phyloP scores from a whole-genome alignment of 2,888 invertebrate genomes.

The Ophioninae sp. region DNA sequence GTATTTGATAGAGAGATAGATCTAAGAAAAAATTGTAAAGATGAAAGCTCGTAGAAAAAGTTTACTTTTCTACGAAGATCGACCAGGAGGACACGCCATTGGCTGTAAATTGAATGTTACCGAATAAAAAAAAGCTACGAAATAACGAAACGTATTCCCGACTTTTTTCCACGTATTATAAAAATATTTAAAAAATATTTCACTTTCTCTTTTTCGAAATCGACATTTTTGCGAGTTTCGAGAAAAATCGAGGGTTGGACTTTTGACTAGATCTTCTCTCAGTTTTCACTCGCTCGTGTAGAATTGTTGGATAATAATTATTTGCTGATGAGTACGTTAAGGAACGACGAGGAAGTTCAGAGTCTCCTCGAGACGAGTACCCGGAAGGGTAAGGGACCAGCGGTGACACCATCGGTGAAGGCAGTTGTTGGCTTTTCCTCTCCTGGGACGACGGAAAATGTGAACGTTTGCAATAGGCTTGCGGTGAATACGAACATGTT shows the following conservation, averaged over 20 bases:
- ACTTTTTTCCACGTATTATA: no score
- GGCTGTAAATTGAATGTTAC: conserved; percentile 49
- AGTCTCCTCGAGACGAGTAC: conserved; percentile 84
- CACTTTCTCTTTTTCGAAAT: no score
- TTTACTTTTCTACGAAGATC: conserved; percentile 54
- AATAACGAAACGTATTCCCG: not conserved
- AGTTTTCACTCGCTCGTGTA: no score
- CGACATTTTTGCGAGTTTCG: no score
- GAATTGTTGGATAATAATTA: not conserved
- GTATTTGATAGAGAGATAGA: conserved; percentile 21
- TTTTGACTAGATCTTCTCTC: no score
- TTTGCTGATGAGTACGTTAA: no score
- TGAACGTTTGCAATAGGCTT: conserved; percentile 88
- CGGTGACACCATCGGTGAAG: conserved; percentile 90
- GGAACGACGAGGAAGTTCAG: conserved; percentile 41
- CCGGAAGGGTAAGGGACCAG: conserved; percentile 88
- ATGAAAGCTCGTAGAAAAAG: conserved; percentile 49
- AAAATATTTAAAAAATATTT: no score
- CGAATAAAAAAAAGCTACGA: conserved; percentile 40
- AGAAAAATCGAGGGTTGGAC: no score
- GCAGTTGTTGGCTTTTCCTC: conserved; percentile 85
- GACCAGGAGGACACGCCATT: conserved; percentile 38
- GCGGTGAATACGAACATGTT: conserved; percentile 90
- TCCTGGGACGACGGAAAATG: conserved; percentile 86
- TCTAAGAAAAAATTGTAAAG: conserved; percentile 44